These are phyloP conservation scores for Orchestes rusci DNA, from an alignment of 2,888 invertebrate species.

Conservation along the genomic window DNA sequence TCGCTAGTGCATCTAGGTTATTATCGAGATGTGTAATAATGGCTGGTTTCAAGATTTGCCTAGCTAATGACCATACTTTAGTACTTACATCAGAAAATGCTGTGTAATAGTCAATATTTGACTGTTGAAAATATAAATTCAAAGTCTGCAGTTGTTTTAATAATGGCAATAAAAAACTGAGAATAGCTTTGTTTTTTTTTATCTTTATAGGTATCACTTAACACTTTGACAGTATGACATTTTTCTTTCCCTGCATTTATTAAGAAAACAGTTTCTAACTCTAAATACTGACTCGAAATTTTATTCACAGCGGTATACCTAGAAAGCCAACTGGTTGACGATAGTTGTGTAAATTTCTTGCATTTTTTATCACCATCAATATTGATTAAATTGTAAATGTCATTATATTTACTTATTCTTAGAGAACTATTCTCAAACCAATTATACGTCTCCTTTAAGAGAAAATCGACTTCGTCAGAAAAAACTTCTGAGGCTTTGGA, in stretches of 20 bases:
- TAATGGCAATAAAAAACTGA: constrained; percentile 9
- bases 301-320: constrained; percentile 20
- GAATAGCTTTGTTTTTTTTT: constrained; percentile 7
- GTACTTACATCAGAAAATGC: constrained; percentile 9
- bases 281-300: constrained; percentile 29
- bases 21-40: constrained; percentile 3
- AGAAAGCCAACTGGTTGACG: neutral
- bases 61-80: constrained; percentile 11
- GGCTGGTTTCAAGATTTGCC: constrained; percentile 10
- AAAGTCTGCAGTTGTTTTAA: constrained; percentile 12
- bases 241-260: constrained; percentile 6
- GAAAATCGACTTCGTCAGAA: constrained; percentile 3
- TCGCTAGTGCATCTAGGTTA: constrained; percentile 1
- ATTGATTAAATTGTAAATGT: constrained; percentile 4
- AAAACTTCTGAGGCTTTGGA: constrained; percentile 8
- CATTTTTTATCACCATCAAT: constrained; percentile 1
- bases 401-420: neutral
- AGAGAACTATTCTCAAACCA: constrained; percentile 8
- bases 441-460: constrained; percentile 5
- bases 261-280: constrained; percentile 15
- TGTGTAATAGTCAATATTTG: constrained; percentile 11
- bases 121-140: constrained; percentile 17
- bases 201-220: constrained; percentile 10
- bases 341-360: neutral
- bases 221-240: constrained; percentile 15